These are phyloP conservation scores for Tipula helvola DNA, from an alignment of 2,888 invertebrate genomes.

Conservation along the genomic window DNA sequence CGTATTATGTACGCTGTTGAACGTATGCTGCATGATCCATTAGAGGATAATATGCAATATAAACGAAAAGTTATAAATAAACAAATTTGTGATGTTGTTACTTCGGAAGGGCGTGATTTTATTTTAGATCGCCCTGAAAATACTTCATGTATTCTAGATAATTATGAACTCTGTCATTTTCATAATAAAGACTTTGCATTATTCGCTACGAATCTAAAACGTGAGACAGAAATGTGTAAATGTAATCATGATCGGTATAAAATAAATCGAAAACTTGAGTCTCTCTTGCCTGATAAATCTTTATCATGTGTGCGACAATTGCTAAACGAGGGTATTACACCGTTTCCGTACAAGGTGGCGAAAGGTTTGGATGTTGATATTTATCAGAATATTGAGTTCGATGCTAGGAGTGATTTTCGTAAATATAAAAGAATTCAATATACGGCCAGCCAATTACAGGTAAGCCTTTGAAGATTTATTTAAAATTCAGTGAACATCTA, in stretches of 20 bases:
- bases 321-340: conserved; percentile 47
- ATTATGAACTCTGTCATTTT: conserved; percentile 30
- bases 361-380: conserved; percentile 81
- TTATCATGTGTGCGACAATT: conserved; percentile 34
- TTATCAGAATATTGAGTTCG: conserved; percentile 86
- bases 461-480: not conserved
- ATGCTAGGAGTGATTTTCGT: conserved; percentile 76
- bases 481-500: not conserved
- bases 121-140: conserved; percentile 29
- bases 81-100: conserved; percentile 22
- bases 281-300: conserved; percentile 26
- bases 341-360: conserved; percentile 87
- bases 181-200: conserved; percentile 27
- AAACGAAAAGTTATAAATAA: not conserved
- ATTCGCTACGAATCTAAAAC: conserved; percentile 20
- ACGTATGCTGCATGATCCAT: conserved; percentile 53
- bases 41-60: conserved; percentile 7
- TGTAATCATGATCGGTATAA: not conserved
- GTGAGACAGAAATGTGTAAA: conserved; percentile 20
- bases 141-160: conserved; percentile 32
- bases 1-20: conserved; percentile 58
- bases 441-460: conserved; percentile 27
- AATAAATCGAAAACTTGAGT: conserved; percentile 19
- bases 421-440: conserved; percentile 40
- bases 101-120: conserved; percentile 41